A percentile compares a stretch with the other conserved stretches of the same genome.
Conservation (phyloP, 2,888 invertebrate species). For the Oligia latruncula region DNA sequence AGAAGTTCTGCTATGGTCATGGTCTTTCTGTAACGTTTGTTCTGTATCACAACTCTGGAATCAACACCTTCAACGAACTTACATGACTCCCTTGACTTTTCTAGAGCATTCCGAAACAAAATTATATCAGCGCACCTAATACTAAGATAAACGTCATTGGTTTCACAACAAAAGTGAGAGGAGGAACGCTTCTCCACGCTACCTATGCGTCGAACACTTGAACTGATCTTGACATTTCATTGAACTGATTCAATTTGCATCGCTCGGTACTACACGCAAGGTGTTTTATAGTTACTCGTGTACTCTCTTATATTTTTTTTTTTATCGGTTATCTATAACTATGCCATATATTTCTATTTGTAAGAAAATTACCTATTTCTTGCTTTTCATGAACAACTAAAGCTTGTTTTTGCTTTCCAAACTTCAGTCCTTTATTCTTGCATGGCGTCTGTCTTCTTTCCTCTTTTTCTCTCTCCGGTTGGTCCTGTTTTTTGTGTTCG, state of each 20-base stretch:
- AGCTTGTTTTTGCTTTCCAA: background rate
- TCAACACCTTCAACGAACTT: background rate
- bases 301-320: constrained; percentile 61
- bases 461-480: background rate
- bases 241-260: constrained; percentile 72
- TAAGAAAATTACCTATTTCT: background rate
- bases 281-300: constrained; percentile 37
- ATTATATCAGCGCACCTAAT: constrained; percentile 52
- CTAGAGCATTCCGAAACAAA: constrained; percentile 25
- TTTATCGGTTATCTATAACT: background rate
- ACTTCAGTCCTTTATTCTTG: background rate
- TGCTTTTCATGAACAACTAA: background rate
- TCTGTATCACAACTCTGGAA: background rate
- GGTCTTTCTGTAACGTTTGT: background rate
- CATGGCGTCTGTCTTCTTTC: too few relatives aligned
- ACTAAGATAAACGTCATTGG: constrained; percentile 63
- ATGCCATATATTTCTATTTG: background rate
- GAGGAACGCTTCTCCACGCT: constrained; percentile 73
- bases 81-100: constrained; percentile 38
- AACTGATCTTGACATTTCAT: constrained; percentile 85
- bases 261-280: constrained; percentile 58
- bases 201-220: constrained; percentile 66
- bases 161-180: constrained; percentile 82
- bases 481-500: background rate
- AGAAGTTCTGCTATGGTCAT: too few relatives aligned